These are phyloP conservation scores for Nemurella pictetii DNA, from an alignment of 2,888 invertebrate species.

Conservation along the genomic window DNA sequence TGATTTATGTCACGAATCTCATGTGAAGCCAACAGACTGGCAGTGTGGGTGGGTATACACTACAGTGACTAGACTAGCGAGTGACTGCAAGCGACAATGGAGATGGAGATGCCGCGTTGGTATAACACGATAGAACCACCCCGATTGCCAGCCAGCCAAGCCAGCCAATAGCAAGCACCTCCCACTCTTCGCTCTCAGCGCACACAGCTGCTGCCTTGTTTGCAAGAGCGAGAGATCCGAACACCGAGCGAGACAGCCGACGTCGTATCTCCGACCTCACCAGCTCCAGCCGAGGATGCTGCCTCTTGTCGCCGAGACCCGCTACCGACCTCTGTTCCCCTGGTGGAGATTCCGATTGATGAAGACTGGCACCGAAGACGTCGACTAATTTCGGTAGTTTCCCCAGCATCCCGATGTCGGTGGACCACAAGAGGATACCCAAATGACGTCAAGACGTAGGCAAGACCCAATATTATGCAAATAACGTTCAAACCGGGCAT, in stretches of 20 bases:
- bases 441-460: constrained; percentile 5
- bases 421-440: constrained; percentile 10
- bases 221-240: neutral
- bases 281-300: neutral
- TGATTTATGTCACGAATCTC: no score
- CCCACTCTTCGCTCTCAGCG: neutral
- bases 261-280: neutral
- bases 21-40: no score
- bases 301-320: neutral
- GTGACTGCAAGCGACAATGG: no score
- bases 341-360: constrained; percentile 19
- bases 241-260: neutral
- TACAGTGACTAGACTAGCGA: no score
- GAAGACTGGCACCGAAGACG: constrained; percentile 15
- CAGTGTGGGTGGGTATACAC: no score
- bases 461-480: constrained; percentile 27
- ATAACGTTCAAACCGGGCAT: constrained; percentile 11
- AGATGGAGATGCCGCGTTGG: no score
- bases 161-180: neutral
- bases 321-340: neutral
- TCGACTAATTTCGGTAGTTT: constrained; percentile 10
- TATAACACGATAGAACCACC: neutral
- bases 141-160: neutral
- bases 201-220: neutral
- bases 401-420: neutral